These are phyloP conservation scores for Cryptocheilus praepositus DNA, from an alignment of 2,888 invertebrate species.

Conservation along the genomic window DNA sequence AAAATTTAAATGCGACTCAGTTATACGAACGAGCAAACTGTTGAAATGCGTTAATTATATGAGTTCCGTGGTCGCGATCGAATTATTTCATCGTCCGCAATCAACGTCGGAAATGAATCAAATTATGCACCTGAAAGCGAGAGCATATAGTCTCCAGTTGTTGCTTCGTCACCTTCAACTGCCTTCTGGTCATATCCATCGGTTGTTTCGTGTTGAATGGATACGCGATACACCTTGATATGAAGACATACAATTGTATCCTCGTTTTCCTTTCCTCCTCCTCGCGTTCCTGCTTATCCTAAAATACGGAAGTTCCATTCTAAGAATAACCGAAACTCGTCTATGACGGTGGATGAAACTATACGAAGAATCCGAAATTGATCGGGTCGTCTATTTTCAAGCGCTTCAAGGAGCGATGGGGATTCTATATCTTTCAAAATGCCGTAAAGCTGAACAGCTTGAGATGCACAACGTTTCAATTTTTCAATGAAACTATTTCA, in stretches of 20 bases:
- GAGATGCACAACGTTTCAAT: not conserved
- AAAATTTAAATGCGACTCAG: conserved; percentile 3
- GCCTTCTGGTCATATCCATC: conserved; percentile 97
- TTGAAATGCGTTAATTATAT: no score
- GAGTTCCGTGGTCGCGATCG: not conserved
- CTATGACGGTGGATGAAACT: not conserved
- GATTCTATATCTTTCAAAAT: no score
- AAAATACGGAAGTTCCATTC: conserved; percentile 33
- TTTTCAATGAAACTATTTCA: not conserved
- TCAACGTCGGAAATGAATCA: not conserved
- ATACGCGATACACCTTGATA: conserved; percentile 97
- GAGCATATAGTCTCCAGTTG: conserved; percentile 96
- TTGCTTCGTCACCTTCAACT: conserved; percentile 96
- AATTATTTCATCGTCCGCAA: not conserved
- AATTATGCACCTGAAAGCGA: conserved; percentile 87
- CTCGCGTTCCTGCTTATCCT: conserved; percentile 95
- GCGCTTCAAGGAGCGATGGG: no score
- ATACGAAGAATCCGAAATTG: no score
- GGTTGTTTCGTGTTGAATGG: conserved; percentile 99
- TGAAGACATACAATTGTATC: conserved; percentile 98
- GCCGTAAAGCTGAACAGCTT: no score
- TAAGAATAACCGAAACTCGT: not conserved
- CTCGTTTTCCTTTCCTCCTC: conserved; percentile 97
- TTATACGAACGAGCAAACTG: no score
- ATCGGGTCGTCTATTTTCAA: no score